Evolutionary conservation across 35 echinoderm and acorn worm species (phyloP).

Genomic region (Hemicentrotus pulcherrimus): DNA sequence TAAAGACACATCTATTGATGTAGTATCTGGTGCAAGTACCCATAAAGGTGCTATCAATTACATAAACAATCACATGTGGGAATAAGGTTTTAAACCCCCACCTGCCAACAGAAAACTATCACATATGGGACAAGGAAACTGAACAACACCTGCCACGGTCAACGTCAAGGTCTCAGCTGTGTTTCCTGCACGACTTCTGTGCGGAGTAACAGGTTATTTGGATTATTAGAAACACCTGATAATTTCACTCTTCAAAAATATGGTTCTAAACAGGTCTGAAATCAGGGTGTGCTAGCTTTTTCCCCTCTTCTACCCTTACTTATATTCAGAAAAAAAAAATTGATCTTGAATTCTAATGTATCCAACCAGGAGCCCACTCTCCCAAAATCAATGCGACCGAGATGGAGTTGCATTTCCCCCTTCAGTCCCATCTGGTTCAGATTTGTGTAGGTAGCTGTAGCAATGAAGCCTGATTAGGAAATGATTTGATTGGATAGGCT

Average conservation of each 20-base stretch:
- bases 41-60: neutral
- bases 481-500: neutral
- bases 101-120: neutral
- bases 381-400: neutral
- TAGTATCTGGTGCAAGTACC: neutral
- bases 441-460: neutral
- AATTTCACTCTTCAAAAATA: neutral
- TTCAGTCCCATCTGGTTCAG: neutral
- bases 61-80: neutral
- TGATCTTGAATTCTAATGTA: neutral
- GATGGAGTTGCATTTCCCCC: neutral
- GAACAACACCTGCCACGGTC: neutral
- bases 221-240: slow-evolving; percentile 1
- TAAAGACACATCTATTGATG: neutral
- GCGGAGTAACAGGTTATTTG: neutral
- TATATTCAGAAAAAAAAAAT: neutral
- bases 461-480: neutral
- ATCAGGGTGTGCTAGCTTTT: neutral
- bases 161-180: neutral
- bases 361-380: neutral
- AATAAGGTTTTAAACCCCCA: neutral
- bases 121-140: neutral
- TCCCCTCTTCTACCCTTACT: neutral
- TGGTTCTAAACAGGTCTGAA: neutral
- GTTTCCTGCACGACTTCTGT: neutral